Base-by-base conservation (phyloP, 1,140 invertebrate species). In the Pachypeltis micranthus region DNA sequence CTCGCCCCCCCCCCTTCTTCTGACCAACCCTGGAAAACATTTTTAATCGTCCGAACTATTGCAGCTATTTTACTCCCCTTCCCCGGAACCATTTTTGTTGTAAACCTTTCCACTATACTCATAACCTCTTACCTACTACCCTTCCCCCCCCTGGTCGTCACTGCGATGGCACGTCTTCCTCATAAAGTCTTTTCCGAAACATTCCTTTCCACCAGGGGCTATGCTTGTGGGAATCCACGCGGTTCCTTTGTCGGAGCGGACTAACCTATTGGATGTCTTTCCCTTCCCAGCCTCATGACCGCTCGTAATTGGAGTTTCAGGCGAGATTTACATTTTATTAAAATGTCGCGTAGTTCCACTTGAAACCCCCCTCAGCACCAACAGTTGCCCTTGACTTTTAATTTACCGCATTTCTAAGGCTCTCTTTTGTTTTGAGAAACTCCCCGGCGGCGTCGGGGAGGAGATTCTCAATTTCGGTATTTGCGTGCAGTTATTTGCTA, bases 281-380 rank as follows among this genome's bases (percentile, higher is more conserved):
- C 47, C 47, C 31, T 39, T 10, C 31, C 7, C 7, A 39, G 7
- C 7, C 31, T 16, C 31, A 21, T 51, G 12, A 4, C 47, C 21
- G n/a, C n/a, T 51, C 23, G 12, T 51, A 51, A 51, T 51, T 51
- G 10, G 47, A 51, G 47, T 51, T 51, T 51, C 47, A 51, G 12
- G 47, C 47, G 47, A 14, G 47, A 51, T 51, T 51, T 51, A 51
- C 47, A 51, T 51, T 51, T 51, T 51, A 51, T 51, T 51, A 51
- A n/a, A 51, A 51, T 51, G 47, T 51, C 47, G 47, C 7, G 47
- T 4, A 10, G 10, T 51, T 51, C 47, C 47, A 16, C 23, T 21
- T 51, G 21, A 39, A 39, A 39, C 31, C 12, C 21, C 19, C n/a
- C n/a, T n/a, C 21, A 16, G 21, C 23, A 51, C 21, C 19, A 51